Evolutionary conservation across 1,140 invertebrate genomes (phyloP).

Genomic region (Neodiprion lecontei): DNA sequence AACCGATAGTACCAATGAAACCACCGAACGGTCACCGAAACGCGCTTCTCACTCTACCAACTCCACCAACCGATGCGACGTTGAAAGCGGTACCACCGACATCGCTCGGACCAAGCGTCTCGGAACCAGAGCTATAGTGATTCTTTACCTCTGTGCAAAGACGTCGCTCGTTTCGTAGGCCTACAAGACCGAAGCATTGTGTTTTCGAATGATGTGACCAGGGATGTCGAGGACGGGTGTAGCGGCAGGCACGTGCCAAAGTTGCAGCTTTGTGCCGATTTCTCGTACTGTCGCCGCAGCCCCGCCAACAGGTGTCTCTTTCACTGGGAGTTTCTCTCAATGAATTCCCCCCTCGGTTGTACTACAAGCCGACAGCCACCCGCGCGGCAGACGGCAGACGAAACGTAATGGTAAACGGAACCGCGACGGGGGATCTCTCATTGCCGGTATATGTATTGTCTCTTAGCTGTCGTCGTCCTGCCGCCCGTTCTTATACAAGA

Average conservation of each 20-base stretch:
- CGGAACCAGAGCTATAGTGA: too few species aligned
- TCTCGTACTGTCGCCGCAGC: slow-evolving; percentile 55
- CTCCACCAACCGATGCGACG: neutral
- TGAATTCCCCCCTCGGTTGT: slow-evolving; percentile 59
- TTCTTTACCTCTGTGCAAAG: neutral
- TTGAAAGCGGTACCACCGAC: too few species aligned
- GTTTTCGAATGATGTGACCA: neutral
- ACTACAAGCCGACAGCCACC: slow-evolving; percentile 56
- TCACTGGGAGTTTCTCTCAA: slow-evolving; percentile 63
- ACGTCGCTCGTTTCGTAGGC: neutral
- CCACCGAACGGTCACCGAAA: neutral
- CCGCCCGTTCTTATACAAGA: neutral
- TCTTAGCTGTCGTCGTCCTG: neutral
- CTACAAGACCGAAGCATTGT: neutral
- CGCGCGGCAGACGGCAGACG: slow-evolving; percentile 57
- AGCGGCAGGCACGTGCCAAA: slow-evolving; percentile 35
- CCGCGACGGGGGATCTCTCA: slow-evolving; percentile 47
- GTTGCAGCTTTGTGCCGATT: slow-evolving; percentile 28
- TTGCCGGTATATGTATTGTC: slow-evolving; percentile 43
- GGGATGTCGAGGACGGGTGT: neutral
- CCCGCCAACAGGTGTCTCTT: slow-evolving; percentile 63
- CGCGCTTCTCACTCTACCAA: neutral
- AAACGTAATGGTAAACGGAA: slow-evolving; percentile 63
- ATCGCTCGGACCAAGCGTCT: neutral
- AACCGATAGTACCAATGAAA: neutral